Conservation (phyloP, 2,797 vertebrate species). For the Macropodus opercularis region DNA sequence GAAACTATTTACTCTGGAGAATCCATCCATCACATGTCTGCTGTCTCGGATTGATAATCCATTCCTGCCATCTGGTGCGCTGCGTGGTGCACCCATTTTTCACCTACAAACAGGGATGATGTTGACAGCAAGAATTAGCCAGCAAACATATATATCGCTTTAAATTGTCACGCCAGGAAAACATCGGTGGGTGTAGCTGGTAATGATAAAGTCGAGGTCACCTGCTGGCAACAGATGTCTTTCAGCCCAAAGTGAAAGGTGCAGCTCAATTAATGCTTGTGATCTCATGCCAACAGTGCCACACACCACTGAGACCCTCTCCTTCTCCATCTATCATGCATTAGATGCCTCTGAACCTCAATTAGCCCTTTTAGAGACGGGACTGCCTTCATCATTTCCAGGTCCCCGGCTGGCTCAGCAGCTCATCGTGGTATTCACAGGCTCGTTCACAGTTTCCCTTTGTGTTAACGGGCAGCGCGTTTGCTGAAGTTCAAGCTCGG, state of each 20-base stretch:
- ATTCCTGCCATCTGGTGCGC: constrained; percentile 82
- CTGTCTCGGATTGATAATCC: constrained; percentile 79
- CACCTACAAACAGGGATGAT: constrained; percentile 79
- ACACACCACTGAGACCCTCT: constrained; percentile 64
- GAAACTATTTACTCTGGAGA: constrained; percentile 74
- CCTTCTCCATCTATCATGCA: constrained; percentile 74
- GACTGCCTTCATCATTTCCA: constrained; percentile 67
- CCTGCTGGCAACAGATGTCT: constrained; percentile 84
- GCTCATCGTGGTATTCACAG: constrained; percentile 41
- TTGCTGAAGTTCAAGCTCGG: constrained; percentile 46
- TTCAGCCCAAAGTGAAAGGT: constrained; percentile 74
- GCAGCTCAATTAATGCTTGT: constrained; percentile 78
- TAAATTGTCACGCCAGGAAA: constrained; percentile 76
- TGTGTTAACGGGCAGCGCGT: constrained; percentile 39
- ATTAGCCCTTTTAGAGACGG: constrained; percentile 72
- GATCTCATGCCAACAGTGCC: constrained; percentile 77
- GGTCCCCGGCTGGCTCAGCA: constrained; percentile 57
- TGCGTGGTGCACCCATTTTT: constrained; percentile 80
- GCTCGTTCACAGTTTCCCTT: constrained; percentile 51
- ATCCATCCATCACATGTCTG: constrained; percentile 79
- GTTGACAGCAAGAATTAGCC: constrained; percentile 81
- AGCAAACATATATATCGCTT: constrained; percentile 79
- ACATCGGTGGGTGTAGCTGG: constrained; percentile 70
- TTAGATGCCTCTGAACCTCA: constrained; percentile 74
- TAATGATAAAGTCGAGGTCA: constrained; percentile 76